Conservation (phyloP, 2,797 vertebrate species). For the Pseudochirops corinnae region DNA sequence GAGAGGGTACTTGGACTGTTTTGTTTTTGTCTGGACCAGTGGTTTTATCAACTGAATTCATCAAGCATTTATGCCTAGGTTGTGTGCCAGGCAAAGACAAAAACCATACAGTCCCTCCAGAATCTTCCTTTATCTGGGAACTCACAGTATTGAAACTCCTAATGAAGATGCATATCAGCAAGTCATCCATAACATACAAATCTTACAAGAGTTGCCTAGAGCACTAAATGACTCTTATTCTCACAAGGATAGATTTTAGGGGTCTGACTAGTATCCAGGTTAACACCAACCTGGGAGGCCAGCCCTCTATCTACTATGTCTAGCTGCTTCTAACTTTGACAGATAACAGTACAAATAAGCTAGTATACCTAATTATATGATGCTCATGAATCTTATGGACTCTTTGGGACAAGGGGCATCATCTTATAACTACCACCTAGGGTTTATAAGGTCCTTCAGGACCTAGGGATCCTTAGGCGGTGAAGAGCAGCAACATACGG, state of each 20-base stretch:
- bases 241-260: background rate
- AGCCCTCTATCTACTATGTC: background rate
- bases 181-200: background rate
- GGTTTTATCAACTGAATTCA: background rate
- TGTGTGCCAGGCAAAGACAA: background rate
- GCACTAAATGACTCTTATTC: background rate
- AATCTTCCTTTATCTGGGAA: background rate
- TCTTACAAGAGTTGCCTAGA: background rate
- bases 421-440: conserved; percentile 38
- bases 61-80: background rate
- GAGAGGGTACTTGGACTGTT: background rate
- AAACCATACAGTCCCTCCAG: background rate
- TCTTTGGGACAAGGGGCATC: conserved; percentile 36
- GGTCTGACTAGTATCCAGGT: background rate
- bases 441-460: conserved; percentile 60
- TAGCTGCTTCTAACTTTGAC: conserved; percentile 19
- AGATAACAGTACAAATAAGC: conserved; percentile 48
- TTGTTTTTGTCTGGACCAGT: background rate
- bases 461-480: conserved; percentile 52
- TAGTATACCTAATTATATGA: conserved; percentile 46
- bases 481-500: background rate
- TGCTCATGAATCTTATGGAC: conserved; percentile 38
- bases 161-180: background rate
- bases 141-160: background rate
- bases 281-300: background rate